Evolutionary conservation across 2,888 invertebrate species (phyloP), one percentile per base, ranked within the genome.

Genomic region (Diaperis boleti): DNA sequence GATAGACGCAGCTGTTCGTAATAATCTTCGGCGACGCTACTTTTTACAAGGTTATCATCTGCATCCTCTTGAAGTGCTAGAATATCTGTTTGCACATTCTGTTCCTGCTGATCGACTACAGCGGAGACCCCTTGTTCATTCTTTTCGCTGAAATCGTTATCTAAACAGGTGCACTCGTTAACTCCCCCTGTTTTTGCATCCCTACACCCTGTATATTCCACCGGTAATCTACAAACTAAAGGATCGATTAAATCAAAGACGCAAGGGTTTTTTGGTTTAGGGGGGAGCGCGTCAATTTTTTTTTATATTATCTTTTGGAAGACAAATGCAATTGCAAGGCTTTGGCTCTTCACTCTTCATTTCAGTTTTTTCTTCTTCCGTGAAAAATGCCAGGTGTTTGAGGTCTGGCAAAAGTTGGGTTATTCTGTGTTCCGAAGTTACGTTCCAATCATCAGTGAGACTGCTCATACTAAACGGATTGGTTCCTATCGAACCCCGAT

Each of bases 1-100:
- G 89, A 88, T 35, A 69, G 66, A 54, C 85, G 79, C 63, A 82
- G 82, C 67, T 77, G 79, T 71, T 83, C 82, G 73, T 83, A 82
- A 41, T 84, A 75, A 72, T 62, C 63, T 17, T 35, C 81, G 83
- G 64, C 37, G 10, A 42, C 14, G 6, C 5, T 10, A 8, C 15
- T 5, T 29, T 59, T 33, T 6, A 50, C 4, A 8, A 33, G 81
- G 55, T 60, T 45, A 17, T 65, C 69, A 10, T 55, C 50, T 17
- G 29, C 15, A 10, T 42, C 42, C 62, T 68, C 10, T 61, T 54
- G 69, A 3, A 75, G 26, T 42, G 76, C 71, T 1, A 68, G 68
- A 2, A 76, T 64, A 11, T 77, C 78, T 1, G 49, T 59, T 11
- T 47, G 49, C 3, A 20, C 45, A 22, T 22, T 15, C 8, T 42